Percentiles rank a stretch among this genome's conserved stretches.
phyloP scores from a whole-genome alignment of 37 sponge, comb jelly and placozoan genomes.

The Haliclona indistincta region DNA sequence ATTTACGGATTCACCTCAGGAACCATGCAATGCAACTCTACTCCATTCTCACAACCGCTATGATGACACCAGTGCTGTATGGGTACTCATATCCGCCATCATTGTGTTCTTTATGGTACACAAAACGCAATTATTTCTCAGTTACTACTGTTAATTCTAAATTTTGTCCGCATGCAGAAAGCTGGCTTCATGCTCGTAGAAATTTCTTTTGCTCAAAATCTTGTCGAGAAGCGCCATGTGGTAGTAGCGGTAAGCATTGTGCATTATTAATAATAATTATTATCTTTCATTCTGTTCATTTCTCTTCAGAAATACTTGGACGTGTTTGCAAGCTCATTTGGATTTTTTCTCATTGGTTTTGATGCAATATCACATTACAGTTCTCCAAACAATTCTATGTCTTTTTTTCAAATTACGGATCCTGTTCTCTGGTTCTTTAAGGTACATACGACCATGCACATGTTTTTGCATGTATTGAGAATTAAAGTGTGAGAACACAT shows the following conservation, averaged over 20 bases:
- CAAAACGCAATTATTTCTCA: not conserved
- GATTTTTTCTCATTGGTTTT: constrained; percentile 86
- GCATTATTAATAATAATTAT: no score
- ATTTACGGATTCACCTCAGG: no score
- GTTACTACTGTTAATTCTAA: not conserved
- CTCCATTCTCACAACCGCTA: constrained; percentile 48
- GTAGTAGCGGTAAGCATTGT: constrained; percentile 69
- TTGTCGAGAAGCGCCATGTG: constrained; percentile 70
- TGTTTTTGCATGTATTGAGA: no score
- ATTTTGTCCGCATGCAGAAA: constrained; percentile 50
- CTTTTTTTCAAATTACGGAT: constrained; percentile 54
- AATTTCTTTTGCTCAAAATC: constrained; percentile 63
- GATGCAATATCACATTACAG: constrained; percentile 53
- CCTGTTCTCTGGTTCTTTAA: constrained; percentile 82
- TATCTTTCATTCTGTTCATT: not conserved
- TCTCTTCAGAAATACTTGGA: constrained; percentile 83
- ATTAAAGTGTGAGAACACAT: no score
- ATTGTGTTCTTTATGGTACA: constrained; percentile 93
- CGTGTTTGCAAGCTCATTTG: constrained; percentile 93
- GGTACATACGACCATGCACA: constrained; percentile 16
- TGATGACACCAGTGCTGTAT: constrained; percentile 75
- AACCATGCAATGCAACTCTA: no score
- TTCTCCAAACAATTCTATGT: constrained; percentile 1
- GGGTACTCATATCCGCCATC: constrained; percentile 81
- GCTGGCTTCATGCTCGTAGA: constrained; percentile 92